A percentile compares a stretch with the other conserved stretches of the same genome.
Conservation (phyloP, 1,140 invertebrate species). For the Limonius californicus region DNA sequence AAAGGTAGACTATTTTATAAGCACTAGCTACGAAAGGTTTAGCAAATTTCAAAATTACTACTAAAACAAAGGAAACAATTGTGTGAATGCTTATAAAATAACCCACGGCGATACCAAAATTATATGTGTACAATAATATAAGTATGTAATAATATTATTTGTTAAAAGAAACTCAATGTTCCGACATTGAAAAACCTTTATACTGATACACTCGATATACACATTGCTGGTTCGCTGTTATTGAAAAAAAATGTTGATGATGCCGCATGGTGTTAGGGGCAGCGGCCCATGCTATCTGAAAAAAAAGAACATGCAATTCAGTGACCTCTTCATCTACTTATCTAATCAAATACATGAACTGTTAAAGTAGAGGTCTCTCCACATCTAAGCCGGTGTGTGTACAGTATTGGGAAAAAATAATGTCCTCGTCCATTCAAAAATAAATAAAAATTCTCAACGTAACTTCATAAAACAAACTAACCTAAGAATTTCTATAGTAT, state of each 20-base stretch:
- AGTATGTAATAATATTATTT: slow-evolving; percentile 12
- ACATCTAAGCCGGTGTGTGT: too few species aligned
- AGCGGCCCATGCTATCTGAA: slow-evolving; percentile 43
- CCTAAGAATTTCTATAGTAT: too few species aligned
- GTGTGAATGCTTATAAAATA: slow-evolving; percentile 27
- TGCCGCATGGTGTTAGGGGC: slow-evolving; percentile 40
- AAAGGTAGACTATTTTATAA: slow-evolving; percentile 30
- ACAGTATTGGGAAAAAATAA: too few species aligned
- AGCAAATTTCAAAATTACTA: slow-evolving; percentile 20
- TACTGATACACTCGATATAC: slow-evolving; percentile 42
- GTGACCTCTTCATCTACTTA: too few species aligned
- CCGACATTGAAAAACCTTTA: slow-evolving; percentile 18
- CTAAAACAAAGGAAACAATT: slow-evolving; percentile 20
- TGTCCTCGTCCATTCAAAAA: too few species aligned
- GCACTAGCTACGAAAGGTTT: slow-evolving; percentile 19
- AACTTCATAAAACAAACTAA: too few species aligned
- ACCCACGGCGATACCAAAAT: slow-evolving; percentile 18
- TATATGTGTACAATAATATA: slow-evolving; percentile 11
- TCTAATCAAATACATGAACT: too few species aligned
- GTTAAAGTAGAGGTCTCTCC: too few species aligned
- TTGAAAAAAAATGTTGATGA: slow-evolving; percentile 29
- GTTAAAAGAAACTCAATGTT: slow-evolving; percentile 25
- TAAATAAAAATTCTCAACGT: too few species aligned
- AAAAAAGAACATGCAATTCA: slow-evolving; percentile 24
- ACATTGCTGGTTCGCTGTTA: slow-evolving; percentile 27